These are phyloP conservation scores for Radopholus similis DNA, from an alignment of 1,140 invertebrate species.

Conservation along the genomic window DNA sequence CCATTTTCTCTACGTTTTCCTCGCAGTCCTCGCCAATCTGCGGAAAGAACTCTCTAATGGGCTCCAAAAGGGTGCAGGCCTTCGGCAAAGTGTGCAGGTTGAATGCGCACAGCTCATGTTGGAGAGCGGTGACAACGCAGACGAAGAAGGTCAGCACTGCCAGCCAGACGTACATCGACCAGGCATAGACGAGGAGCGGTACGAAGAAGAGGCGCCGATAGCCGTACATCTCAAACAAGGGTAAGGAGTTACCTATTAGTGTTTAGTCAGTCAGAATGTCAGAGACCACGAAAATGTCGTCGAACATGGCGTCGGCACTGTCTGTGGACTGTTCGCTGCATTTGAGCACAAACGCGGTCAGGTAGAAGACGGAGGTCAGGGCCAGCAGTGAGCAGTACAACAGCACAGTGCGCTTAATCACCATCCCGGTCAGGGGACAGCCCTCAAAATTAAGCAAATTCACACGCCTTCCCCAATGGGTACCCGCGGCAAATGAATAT, in stretches of 20 bases:
- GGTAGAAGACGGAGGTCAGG: slow-evolving; percentile 1
- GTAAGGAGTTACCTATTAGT: not conserved
- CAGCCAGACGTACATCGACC: slow-evolving; percentile 26
- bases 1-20: slow-evolving; percentile 16
- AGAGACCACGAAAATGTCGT: not conserved
- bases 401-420: not conserved
- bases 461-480: slow-evolving; percentile 22
- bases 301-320: not conserved
- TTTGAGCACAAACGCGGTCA: not conserved
- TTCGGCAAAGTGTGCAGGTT: not conserved
- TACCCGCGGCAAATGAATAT: slow-evolving; percentile 23
- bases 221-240: not conserved
- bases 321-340: too few species aligned
- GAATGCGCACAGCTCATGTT: slow-evolving; percentile 28
- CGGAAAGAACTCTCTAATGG: not conserved
- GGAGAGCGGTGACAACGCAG: slow-evolving; percentile 19
- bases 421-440: not conserved
- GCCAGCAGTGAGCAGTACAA: not conserved
- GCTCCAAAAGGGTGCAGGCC: slow-evolving; percentile 7
- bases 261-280: slow-evolving; percentile 1
- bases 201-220: slow-evolving; percentile 7
- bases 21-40: slow-evolving; percentile 23
- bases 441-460: slow-evolving; percentile 7
- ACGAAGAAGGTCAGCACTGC: slow-evolving; percentile 28
- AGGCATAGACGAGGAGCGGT: slow-evolving; percentile 15